Percentiles rank a stretch among this genome's conserved stretches.
These are phyloP conservation scores for Urophycis tenuis DNA, from an alignment of 2,797 vertebrate species.

Conservation along the genomic window DNA sequence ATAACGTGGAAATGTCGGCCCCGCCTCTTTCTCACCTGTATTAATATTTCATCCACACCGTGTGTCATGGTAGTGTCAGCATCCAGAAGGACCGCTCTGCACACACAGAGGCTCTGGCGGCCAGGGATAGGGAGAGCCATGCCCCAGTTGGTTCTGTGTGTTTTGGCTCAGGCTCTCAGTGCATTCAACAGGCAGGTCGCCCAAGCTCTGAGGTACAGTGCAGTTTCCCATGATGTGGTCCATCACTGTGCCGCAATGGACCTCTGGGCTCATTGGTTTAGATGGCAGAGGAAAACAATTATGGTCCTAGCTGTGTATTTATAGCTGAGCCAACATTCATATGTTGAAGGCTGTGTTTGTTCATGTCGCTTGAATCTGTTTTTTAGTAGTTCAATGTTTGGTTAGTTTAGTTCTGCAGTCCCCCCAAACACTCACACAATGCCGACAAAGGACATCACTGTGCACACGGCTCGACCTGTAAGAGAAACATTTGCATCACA, in stretches of 20 bases:
- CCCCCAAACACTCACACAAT: constrained; percentile 46
- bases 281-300: constrained; percentile 69
- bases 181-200: constrained; percentile 67
- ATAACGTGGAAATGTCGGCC: background rate
- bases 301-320: constrained; percentile 62
- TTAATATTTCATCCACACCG: background rate
- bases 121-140: constrained; percentile 35
- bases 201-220: constrained; percentile 61
- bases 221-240: constrained; percentile 68
- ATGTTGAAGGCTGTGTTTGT: constrained; percentile 58
- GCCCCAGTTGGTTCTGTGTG: constrained; percentile 58
- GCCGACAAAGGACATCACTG: constrained; percentile 43
- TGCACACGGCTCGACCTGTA: constrained; percentile 36
- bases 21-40: background rate
- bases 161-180: constrained; percentile 60
- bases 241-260: constrained; percentile 58
- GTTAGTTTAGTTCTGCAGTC: constrained; percentile 40
- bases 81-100: background rate
- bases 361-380: constrained; percentile 55
- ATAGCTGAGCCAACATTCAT: constrained; percentile 67
- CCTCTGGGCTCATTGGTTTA: constrained; percentile 60
- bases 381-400: constrained; percentile 58
- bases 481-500: constrained; percentile 52
- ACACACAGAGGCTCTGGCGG: background rate
- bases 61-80: background rate